Base-by-base conservation (phyloP, 2,113 vertebrate genomes). In the Panurus biarmicus region DNA sequence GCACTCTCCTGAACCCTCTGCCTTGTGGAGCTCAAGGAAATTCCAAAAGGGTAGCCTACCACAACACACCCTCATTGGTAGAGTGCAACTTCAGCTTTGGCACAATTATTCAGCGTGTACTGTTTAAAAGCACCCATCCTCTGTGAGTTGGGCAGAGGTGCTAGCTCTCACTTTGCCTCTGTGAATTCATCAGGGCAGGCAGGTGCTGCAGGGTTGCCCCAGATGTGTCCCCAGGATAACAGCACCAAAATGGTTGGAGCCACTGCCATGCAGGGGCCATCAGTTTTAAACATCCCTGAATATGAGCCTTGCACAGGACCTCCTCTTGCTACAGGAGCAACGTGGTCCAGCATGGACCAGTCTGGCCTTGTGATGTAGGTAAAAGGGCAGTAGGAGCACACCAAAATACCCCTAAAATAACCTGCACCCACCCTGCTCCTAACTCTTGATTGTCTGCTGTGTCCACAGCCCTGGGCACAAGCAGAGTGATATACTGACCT, bases 401-500 rank as follows among this genome's bases (percentile, higher is more conserved):
- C 7, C 14, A 57, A 74, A 75, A 57, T 50, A 23, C 20, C 20
- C 40, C 26, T 42, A 12, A n/a, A 26, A 26, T 21, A 29, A 62
- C 31, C 61, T 20, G 20, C 21, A 18, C 35, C 6, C 20, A 24
- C 35, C 25, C 18, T 80, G 21, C 40, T 67, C 18, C 61, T 65
- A 38, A 53, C 35, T n/a, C 72, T n/a, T 54, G n/a, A 57, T 29
- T 2, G 0, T 4, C 4, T 25, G 44, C 33, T 70, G 20, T 12
- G 4, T 12, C 54, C 26, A 25, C 29, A 79, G 50, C 36, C 45
- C 25, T 16, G 10, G 23, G 15, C 29, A 50, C 35, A 29, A 54
- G 36, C 42, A 70, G 33, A 44, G 6, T 0, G 4, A 42, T 11
- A 3, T 0, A 0, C 11, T 25, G 50, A 50, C 33, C 33, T 69